These are phyloP conservation scores for Balaeniceps rex DNA, from an alignment of 2,113 vertebrate genomes.

Conservation along the genomic window DNA sequence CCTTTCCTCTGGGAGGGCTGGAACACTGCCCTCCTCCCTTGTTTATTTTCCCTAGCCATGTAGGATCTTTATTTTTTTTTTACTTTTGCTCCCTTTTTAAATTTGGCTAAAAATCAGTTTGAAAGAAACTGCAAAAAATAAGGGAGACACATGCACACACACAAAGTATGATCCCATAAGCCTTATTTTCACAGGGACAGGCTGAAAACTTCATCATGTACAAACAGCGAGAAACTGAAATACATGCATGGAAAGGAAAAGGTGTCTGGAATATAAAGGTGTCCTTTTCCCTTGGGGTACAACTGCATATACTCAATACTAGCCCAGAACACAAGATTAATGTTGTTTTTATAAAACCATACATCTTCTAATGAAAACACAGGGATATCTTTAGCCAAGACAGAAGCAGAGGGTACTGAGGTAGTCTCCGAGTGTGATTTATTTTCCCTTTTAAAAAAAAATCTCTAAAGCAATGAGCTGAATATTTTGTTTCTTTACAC, in stretches of 20 bases:
- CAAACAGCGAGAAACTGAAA: background rate
- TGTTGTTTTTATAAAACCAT: conserved; percentile 32
- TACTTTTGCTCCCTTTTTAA: background rate
- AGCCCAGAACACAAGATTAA: conserved; percentile 25
- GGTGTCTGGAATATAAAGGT: background rate
- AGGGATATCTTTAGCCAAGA: background rate
- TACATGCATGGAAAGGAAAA: background rate
- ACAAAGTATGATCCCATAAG: background rate
- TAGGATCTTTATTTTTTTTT: background rate
- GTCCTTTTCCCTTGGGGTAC: background rate
- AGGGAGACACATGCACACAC: background rate
- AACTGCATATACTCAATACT: background rate
- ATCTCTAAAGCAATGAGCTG: conserved; percentile 1
- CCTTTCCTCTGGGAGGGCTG: background rate
- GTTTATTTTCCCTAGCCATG: background rate
- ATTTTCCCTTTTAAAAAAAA: conserved; percentile 26
- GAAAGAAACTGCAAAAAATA: background rate
- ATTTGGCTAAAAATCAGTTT: background rate
- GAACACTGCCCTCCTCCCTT: background rate
- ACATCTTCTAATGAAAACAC: conserved; percentile 35
- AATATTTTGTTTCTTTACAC: conserved; percentile 18
- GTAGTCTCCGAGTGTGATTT: background rate
- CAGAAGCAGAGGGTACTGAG: background rate
- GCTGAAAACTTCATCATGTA: background rate
- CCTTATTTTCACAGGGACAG: background rate